These are phyloP conservation scores for Intellagama lesueurii DNA, from an alignment of 2,797 vertebrate species.

Conservation along the genomic window DNA sequence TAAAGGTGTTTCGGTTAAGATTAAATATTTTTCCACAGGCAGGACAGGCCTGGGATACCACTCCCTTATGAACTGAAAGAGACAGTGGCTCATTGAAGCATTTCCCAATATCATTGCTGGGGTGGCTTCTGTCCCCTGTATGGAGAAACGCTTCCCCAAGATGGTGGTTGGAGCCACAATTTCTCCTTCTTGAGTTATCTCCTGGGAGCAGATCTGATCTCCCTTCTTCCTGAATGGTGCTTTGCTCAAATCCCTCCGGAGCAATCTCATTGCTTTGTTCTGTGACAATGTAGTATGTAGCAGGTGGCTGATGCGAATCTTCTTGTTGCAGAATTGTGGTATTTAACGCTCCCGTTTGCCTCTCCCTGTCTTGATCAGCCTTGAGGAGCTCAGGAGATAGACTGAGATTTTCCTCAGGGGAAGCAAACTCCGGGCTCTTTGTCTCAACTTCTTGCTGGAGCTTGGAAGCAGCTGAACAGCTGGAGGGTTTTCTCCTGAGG, in stretches of 20 bases:
- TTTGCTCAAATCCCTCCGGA: neutral
- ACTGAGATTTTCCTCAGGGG: too few species aligned
- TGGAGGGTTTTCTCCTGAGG: neutral
- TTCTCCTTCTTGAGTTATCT: neutral
- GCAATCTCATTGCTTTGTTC: neutral
- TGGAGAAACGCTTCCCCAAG: neutral
- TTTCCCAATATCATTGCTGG: too few species aligned
- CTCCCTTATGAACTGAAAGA: neutral
- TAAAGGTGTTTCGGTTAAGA: neutral
- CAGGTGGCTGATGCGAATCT: neutral
- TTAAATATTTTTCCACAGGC: neutral
- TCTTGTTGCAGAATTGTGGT: neutral
- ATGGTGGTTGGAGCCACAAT: too few species aligned
- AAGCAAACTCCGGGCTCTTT: neutral
- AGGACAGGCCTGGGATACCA: neutral
- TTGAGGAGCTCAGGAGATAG: neutral
- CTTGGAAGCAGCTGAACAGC: neutral
- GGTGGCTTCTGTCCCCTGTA: neutral
- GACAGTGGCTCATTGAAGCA: neutral
- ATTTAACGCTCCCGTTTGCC: neutral
- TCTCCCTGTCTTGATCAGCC: neutral
- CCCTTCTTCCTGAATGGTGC: neutral
- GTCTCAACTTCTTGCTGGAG: neutral
- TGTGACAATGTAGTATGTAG: too few species aligned
- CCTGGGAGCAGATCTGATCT: neutral